Percentiles rank a stretch among this genome's conserved stretches.
Conservation (phyloP, 2,797 vertebrate species). For the Xyrichtys novacula region DNA sequence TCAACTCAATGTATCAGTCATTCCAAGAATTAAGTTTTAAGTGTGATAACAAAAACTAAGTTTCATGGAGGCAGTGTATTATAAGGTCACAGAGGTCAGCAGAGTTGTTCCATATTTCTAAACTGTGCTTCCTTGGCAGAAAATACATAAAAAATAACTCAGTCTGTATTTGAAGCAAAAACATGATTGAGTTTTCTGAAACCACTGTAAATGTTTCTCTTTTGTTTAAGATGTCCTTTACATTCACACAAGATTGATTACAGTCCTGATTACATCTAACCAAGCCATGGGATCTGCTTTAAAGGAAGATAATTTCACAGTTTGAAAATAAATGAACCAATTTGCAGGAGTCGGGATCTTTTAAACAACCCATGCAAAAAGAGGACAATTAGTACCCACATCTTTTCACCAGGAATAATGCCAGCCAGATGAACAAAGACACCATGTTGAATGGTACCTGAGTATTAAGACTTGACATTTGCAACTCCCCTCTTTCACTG, state of each 20-base stretch:
- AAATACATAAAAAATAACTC: not conserved
- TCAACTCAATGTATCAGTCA: no score
- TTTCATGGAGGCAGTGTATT: not conserved
- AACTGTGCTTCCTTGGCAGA: no score
- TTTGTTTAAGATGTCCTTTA: not conserved
- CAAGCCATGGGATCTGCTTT: not conserved
- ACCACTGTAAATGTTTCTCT: no score
- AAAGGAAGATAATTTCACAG: not conserved
- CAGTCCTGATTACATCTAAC: not conserved
- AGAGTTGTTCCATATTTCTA: no score
- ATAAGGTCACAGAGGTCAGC: not conserved
- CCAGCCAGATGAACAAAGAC: conserved; percentile 20
- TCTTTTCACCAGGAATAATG: conserved; percentile 31
- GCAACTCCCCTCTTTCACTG: conserved; percentile 58
- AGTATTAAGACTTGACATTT: conserved; percentile 62
- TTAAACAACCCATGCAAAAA: not conserved
- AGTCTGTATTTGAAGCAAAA: not conserved
- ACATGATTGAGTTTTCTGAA: not conserved
- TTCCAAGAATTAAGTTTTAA: no score
- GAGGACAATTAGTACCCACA: conserved; percentile 26
- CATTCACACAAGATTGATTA: not conserved
- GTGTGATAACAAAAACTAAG: not conserved
- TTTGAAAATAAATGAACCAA: not conserved
- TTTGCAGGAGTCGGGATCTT: not conserved
- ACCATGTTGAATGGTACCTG: conserved; percentile 25